Percentiles rank a stretch among this genome's conserved stretches.
phyloP scores from a whole-genome alignment of 2,888 invertebrate species.

The Zygothrica quintamaculata region DNA sequence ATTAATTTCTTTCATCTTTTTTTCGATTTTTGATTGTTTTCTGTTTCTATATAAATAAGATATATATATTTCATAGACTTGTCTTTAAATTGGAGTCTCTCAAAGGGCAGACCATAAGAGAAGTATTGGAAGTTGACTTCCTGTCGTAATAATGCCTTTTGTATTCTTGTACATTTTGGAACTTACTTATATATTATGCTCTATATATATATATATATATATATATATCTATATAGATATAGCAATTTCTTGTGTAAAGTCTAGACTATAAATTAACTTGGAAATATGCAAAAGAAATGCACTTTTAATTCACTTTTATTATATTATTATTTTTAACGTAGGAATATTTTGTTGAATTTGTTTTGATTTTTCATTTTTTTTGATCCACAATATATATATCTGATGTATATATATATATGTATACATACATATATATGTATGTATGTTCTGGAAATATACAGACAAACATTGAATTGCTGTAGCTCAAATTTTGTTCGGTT shows the following conservation, averaged over 20 bases:
- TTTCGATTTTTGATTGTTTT: slow-evolving; percentile 10
- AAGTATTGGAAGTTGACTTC: slow-evolving; percentile 35
- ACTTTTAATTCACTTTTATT: slow-evolving; percentile 36
- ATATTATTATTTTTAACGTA: slow-evolving; percentile 40
- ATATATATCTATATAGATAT: slow-evolving; percentile 19
- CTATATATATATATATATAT: background rate
- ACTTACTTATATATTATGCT: too few species aligned
- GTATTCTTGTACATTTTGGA: slow-evolving; percentile 33
- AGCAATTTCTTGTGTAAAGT: slow-evolving; percentile 19
- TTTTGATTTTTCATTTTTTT: slow-evolving; percentile 44
- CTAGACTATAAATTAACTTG: slow-evolving; percentile 52
- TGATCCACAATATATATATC: slow-evolving; percentile 24
- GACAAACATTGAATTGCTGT: slow-evolving; percentile 52
- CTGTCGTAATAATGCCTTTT: slow-evolving; percentile 55
- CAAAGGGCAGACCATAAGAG: too few species aligned
- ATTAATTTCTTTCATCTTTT: slow-evolving; percentile 6
- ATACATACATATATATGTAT: slow-evolving; percentile 15
- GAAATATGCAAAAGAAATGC: slow-evolving; percentile 67
- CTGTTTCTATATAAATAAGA: slow-evolving; percentile 48
- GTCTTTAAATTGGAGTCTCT: slow-evolving; percentile 36
- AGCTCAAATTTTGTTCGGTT: slow-evolving; percentile 65
- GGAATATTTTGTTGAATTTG: slow-evolving; percentile 61
- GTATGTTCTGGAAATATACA: slow-evolving; percentile 72
- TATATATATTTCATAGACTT: slow-evolving; percentile 48
- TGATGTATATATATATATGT: slow-evolving; percentile 24